A percentile compares a stretch with the other conserved stretches of the same genome.
Conservation (phyloP, 2,113 vertebrate species). For the Zosterops lateralis region DNA sequence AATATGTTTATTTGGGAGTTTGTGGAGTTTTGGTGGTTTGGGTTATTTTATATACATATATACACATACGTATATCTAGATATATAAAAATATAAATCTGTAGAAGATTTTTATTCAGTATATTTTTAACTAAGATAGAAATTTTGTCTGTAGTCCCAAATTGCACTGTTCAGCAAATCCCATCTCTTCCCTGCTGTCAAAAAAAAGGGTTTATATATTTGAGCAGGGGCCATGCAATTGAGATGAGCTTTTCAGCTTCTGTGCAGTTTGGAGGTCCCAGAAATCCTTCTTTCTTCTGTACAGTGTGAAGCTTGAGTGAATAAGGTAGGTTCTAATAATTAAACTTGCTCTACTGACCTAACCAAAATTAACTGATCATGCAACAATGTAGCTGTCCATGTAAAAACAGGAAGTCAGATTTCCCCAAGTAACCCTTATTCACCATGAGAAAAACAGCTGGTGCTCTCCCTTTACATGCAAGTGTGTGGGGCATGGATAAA, state of each 20-base stretch:
- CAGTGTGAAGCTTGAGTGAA: constrained; percentile 17
- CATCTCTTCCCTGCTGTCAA: too few relatives aligned
- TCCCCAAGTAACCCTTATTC: constrained; percentile 81
- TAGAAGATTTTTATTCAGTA: background rate
- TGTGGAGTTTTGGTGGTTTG: background rate
- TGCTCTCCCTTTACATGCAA: constrained; percentile 67
- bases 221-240: background rate
- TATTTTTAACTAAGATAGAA: background rate
- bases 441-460: constrained; percentile 84
- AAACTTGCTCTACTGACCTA: constrained; percentile 77
- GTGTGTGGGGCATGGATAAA: constrained; percentile 73
- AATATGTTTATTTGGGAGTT: background rate
- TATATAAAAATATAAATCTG: background rate
- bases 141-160: background rate
- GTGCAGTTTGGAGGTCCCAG: constrained; percentile 13
- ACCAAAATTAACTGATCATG: constrained; percentile 77
- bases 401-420: constrained; percentile 84
- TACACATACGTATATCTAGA: too few relatives aligned
- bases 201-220: background rate
- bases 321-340: constrained; percentile 74
- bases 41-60: too few relatives aligned
- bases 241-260: constrained; percentile 17
- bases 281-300: constrained; percentile 48
- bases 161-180: background rate
- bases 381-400: constrained; percentile 76